These are phyloP conservation scores for Suncus etruscus DNA, from an alignment of 2,113 vertebrate species.

Conservation along the genomic window DNA sequence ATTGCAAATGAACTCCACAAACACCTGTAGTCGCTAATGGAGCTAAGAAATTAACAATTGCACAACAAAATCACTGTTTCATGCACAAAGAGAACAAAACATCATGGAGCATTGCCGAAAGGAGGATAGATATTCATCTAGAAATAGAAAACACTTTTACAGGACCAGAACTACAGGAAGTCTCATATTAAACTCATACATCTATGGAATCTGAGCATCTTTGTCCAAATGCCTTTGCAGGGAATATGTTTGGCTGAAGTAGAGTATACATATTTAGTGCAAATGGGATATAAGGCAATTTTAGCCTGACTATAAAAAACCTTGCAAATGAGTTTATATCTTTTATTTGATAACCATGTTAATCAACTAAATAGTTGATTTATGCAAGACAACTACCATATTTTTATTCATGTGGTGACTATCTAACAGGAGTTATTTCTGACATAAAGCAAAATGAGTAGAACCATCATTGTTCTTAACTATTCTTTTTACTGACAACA, in stretches of 20 bases:
- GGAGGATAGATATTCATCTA: background rate
- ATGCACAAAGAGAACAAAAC: background rate
- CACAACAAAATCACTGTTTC: background rate
- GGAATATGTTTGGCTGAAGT: background rate
- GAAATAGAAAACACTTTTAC: background rate
- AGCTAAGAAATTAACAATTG: background rate
- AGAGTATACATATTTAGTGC: background rate
- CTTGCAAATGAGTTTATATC: background rate
- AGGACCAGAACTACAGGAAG: background rate
- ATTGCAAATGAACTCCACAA: background rate
- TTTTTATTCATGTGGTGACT: background rate
- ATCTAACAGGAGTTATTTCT: background rate
- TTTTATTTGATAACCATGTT: background rate
- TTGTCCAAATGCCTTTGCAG: background rate
- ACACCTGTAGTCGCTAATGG: background rate
- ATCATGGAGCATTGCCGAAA: background rate
- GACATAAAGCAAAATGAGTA: background rate
- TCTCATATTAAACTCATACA: too few relatives aligned
- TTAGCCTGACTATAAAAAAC: background rate
- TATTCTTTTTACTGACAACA: background rate
- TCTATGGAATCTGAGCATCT: background rate
- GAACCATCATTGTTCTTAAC: background rate
- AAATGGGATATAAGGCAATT: background rate
- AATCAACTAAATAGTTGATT: constrained; percentile 36
- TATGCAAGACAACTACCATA: background rate